Evolutionary conservation across 1,140 invertebrate genomes (phyloP), one percentile per base, ranked within the genome.

Genomic region (Pseudachorutes palmiensis): DNA sequence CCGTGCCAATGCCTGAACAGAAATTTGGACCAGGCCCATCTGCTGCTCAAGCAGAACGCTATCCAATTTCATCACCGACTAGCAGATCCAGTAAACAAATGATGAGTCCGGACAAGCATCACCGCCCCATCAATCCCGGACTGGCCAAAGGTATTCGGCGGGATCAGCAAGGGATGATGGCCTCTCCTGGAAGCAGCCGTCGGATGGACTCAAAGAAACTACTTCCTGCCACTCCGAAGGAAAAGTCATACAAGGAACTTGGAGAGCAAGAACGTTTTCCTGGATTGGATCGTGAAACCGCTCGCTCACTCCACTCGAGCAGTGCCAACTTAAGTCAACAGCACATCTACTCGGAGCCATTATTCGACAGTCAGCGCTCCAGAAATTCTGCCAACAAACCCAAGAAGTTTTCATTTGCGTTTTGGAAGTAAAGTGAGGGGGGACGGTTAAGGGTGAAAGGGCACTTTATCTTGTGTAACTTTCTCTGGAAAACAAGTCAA

Each of bases 251-350:
- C 62, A 80, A 82, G 62, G 82, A 84, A 61, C 74, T 83, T 16
- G 77, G 81, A 2, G 82, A 83, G 16, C 77, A 79, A 66, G 81
- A 83, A 66, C 75, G 82, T 74, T 83, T 81, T 67, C 81, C 82
- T 1, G 81, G 81, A 2, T 72, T 83, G 31, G 83, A 83, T 73
- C 78, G 81, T 22, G 82, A 83, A 22, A 81, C 79, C 36, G 80
- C 81, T n/a, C 78, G 81, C 28, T 32, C 68, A 14, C 65, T 68
- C 16, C 62, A 68, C 0, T 67, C 71, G 30, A 69, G 64, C 33
- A 71, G 70, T 31, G 70, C 66, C 1, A 74, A 71, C 36, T 65
- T 74, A 48, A 68, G 65, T 63, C 66, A 70, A 32, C 70, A 72
- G 32, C 72, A 74, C 65, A 74, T 74, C 62, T 74, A 74, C 60